Evolutionary conservation across 2,113 vertebrate species (phyloP), one percentile per base, ranked within the genome.

Genomic region (Natator depressus): DNA sequence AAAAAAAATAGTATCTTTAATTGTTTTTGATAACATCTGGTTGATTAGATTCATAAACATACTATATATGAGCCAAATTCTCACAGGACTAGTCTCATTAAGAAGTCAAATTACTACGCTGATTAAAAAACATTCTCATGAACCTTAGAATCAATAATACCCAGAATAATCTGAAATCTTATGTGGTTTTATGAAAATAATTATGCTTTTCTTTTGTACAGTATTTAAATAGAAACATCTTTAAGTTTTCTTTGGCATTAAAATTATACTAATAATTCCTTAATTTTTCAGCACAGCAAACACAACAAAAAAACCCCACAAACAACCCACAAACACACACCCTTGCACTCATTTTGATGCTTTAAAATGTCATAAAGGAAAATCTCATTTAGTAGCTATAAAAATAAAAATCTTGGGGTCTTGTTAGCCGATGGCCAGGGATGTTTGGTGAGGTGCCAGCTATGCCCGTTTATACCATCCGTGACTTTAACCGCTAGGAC

Each of bases 21-120:
- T 82, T 94, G 0, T 51, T 59, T 89, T 89, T 96, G 83, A 90
- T 62, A 31, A 46, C 93, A 87, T 42, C 59, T 90, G 25, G 75
- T 86, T 97, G 93, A 96, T 97, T 97, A 93, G 42, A 85, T 89
- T 94, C 88, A 94, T 90, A 95, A 97, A 96, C 46, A 90, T 79
- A 94, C 29, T 47, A 82, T 91, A 96, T 79, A 50, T 55, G 87
- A 97, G 55, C 3, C 57, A 80, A 94, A 93, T 10, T 96, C 94
- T 96, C 90, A 79, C 10, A 96, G 88, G 95, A 93, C 54, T 84
- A 55, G 62, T 72, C 86, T 95, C 94, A 97, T 97, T 96, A 97
- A 93, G 76, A 95, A 97, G 90, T 90, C 84, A 96, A 95, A 92
- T 96, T 93, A 93, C 93, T 82, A 59, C 83, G 69, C 82, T 97